phyloP scores from a whole-genome alignment of 2,113 vertebrate species.

The Dasypus novemcinctus region DNA sequence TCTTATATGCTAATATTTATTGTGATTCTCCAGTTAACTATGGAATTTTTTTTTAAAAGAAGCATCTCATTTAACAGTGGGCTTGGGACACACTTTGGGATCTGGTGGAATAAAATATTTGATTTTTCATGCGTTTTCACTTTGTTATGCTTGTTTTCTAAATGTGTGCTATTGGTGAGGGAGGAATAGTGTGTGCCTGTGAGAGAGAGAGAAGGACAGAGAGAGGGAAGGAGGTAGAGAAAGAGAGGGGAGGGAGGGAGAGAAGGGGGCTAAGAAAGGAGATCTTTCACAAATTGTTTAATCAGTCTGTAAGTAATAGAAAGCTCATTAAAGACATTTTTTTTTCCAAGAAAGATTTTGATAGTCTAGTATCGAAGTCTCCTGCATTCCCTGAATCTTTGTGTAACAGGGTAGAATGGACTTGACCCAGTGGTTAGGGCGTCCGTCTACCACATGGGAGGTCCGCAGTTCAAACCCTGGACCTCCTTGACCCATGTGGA shows the following conservation, averaged over 20 bases:
- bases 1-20: neutral
- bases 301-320: slow-evolving; percentile 5
- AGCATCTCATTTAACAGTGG: neutral
- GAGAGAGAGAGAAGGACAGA: no score
- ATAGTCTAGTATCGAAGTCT: neutral
- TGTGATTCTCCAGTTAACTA: neutral
- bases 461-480: no score
- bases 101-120: neutral
- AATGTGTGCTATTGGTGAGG: neutral
- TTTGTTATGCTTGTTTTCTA: slow-evolving; percentile 18
- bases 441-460: no score
- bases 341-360: neutral
- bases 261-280: neutral
- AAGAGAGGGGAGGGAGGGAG: neutral
- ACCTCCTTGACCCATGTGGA: no score
- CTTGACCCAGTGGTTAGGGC: no score
- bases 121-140: neutral
- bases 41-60: neutral
- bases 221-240: neutral
- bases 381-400: neutral
- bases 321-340: slow-evolving; percentile 18
- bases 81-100: neutral
- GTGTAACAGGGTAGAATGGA: neutral
- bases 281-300: slow-evolving; percentile 14
- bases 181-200: neutral